These are phyloP conservation scores for Rhagologus leucostigma DNA, from an alignment of 2,113 vertebrate genomes.

Conservation along the genomic window DNA sequence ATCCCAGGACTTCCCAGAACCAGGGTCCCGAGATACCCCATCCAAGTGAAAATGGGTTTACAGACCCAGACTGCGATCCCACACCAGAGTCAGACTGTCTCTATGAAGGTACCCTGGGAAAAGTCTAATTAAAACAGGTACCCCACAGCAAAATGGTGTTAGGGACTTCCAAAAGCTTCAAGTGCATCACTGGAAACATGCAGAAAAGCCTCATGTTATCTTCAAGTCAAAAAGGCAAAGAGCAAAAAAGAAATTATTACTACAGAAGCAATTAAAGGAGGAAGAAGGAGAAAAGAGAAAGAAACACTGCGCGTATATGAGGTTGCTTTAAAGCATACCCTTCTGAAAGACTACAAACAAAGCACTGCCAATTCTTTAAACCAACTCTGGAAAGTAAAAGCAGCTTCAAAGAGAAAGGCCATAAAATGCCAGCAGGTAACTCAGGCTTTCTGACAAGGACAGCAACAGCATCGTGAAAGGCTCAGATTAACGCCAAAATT, in stretches of 20 bases:
- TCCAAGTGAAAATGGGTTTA: not conserved
- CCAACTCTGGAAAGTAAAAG: not conserved
- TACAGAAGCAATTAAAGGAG: not conserved
- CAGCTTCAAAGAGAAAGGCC: conserved; percentile 32
- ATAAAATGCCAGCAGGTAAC: conserved; percentile 29
- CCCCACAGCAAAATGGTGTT: not conserved
- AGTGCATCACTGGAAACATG: not conserved
- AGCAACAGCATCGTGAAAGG: not conserved
- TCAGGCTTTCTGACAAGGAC: conserved; percentile 13
- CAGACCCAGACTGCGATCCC: not conserved
- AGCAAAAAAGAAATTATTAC: not conserved
- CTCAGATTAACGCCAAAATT: not conserved
- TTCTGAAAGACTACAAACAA: not conserved
- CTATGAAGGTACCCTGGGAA: not conserved
- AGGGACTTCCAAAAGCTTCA: not conserved
- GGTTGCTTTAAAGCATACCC: not conserved
- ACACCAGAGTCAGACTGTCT: not conserved
- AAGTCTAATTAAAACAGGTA: not conserved
- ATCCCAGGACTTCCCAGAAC: not conserved
- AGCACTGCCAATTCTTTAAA: conserved; percentile 3
- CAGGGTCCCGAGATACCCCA: not conserved
- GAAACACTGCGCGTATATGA: not conserved
- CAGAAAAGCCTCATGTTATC: not conserved
- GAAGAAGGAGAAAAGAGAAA: not conserved
- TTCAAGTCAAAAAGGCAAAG: not conserved